These are phyloP conservation scores for Ladona fulva DNA, from an alignment of 1,140 invertebrate genomes.

Conservation along the genomic window DNA sequence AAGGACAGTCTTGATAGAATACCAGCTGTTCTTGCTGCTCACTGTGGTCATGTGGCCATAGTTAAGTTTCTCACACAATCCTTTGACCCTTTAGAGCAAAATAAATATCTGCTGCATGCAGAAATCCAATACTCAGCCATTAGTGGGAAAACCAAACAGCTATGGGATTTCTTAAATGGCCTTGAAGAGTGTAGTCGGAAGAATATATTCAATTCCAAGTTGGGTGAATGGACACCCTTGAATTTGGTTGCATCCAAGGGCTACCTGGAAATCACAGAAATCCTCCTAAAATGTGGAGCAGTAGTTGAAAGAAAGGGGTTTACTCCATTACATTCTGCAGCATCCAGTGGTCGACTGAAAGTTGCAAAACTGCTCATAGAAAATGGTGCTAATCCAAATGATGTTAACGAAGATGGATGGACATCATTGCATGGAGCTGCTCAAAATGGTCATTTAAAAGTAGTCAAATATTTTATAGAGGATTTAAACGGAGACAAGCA, in stretches of 20 bases:
- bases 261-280: neutral
- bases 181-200: neutral
- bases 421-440: neutral
- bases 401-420: neutral
- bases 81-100: neutral
- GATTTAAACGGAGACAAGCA: neutral
- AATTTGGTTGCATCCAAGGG: neutral
- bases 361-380: neutral
- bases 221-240: neutral
- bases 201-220: neutral
- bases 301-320: neutral
- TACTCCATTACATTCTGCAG: slow-evolving; percentile 14
- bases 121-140: neutral
- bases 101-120: neutral
- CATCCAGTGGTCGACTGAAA: neutral
- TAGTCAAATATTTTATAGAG: neutral
- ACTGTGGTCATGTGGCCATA: neutral
- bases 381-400: neutral
- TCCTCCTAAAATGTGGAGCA: neutral
- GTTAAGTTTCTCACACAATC: neutral
- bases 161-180: neutral
- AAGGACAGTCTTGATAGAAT: neutral
- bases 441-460: neutral
- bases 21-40: neutral
- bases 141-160: too few species aligned